Evolutionary conservation across 2,113 vertebrate genomes (phyloP).

Genomic region (Ctenodactylus gundi): DNA sequence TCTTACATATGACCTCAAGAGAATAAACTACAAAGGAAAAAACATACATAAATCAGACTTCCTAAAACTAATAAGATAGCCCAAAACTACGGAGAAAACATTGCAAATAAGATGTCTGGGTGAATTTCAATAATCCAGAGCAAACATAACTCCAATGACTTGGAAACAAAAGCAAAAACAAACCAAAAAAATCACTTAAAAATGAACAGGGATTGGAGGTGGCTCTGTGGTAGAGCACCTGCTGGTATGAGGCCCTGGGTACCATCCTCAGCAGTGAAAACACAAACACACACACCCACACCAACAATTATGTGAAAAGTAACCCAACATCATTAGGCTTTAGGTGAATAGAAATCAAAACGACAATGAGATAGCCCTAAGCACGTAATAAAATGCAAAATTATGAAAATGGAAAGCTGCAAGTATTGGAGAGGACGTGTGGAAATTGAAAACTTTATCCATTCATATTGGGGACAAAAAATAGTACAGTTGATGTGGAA

Average conservation of each 20-base stretch:
- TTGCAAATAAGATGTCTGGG: neutral
- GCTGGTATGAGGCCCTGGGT: neutral
- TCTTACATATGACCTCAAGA: neutral
- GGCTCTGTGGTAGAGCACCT: neutral
- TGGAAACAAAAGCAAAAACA: neutral
- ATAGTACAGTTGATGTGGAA: neutral
- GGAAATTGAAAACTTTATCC: neutral
- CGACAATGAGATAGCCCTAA: neutral
- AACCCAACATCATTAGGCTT: neutral
- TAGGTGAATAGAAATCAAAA: neutral
- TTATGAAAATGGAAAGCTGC: neutral
- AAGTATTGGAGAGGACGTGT: neutral
- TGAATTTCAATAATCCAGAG: neutral
- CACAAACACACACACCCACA: neutral
- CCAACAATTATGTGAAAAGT: neutral
- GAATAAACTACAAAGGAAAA: neutral
- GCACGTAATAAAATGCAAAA: neutral
- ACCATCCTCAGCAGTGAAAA: neutral
- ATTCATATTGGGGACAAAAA: neutral
- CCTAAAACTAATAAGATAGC: neutral
- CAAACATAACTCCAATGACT: neutral
- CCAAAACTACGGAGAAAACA: neutral
- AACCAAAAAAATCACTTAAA: too few species aligned
- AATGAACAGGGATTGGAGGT: neutral
- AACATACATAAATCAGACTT: neutral